A percentile compares a stretch with the other conserved stretches of the same genome.
These are phyloP conservation scores for Hartigia nigra DNA, from an alignment of 2,888 invertebrate species.

Conservation along the genomic window DNA sequence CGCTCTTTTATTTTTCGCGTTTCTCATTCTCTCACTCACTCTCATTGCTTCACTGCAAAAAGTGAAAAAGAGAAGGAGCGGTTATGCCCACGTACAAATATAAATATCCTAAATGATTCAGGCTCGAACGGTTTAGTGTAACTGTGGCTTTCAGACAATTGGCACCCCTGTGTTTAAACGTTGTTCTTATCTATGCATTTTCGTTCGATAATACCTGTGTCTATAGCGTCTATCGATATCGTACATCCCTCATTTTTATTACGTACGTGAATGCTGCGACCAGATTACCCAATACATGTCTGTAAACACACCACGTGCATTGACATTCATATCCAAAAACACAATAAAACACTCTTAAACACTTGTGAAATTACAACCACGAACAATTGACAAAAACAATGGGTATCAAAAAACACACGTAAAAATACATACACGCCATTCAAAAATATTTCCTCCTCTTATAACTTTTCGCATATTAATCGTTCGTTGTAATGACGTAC, in stretches of 20 bases:
- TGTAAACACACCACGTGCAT: neutral
- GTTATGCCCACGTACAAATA: neutral
- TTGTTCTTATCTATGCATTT: neutral
- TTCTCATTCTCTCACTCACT: neutral
- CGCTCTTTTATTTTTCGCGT: too few species aligned
- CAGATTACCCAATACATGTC: neutral
- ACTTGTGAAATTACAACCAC: neutral
- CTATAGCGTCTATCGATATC: neutral
- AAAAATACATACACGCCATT: neutral
- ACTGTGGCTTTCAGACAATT: neutral
- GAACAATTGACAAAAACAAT: neutral
- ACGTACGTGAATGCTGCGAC: neutral
- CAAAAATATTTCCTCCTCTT: neutral
- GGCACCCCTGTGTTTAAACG: neutral
- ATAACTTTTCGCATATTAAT: neutral
- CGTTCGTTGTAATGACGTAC: neutral
- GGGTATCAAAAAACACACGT: neutral
- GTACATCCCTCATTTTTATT: neutral
- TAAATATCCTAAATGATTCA: neutral
- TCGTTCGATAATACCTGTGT: neutral
- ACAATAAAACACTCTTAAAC: neutral
- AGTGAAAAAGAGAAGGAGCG: neutral
- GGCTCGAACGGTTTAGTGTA: neutral
- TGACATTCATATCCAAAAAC: neutral
- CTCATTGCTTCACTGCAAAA: neutral